These are phyloP conservation scores for Noctuana brunneofusca DNA, from an alignment of 2,888 invertebrate species.

Conservation along the genomic window DNA sequence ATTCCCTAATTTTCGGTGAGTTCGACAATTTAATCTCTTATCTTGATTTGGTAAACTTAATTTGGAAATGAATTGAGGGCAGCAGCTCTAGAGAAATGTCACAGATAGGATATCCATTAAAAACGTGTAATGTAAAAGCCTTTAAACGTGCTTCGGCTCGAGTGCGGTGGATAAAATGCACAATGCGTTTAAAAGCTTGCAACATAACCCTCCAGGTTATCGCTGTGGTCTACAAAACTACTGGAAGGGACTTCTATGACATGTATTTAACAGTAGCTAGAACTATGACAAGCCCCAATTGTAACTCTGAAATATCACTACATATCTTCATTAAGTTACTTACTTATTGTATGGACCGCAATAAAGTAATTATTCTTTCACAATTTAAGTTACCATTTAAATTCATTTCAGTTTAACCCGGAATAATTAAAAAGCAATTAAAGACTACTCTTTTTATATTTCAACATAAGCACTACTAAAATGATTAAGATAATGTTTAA, in stretches of 20 bases:
- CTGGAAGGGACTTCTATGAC: slow-evolving; percentile 7
- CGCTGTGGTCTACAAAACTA: neutral
- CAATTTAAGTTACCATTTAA: too few relatives aligned
- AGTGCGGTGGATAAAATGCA: slow-evolving; percentile 32
- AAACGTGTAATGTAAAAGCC: slow-evolving; percentile 29
- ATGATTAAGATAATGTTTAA: neutral
- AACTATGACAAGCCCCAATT: too few relatives aligned
- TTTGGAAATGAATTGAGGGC: slow-evolving; percentile 12
- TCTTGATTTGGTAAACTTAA: slow-evolving; percentile 31
- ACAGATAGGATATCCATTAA: slow-evolving; percentile 25
- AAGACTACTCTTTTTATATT: too few relatives aligned
- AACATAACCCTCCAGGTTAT: slow-evolving; percentile 19
- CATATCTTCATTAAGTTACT: too few relatives aligned
- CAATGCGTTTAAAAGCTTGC: slow-evolving; percentile 35
- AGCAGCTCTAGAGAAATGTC: slow-evolving; percentile 9
- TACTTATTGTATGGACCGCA: too few relatives aligned
- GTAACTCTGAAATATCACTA: too few relatives aligned
- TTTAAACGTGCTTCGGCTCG: slow-evolving; percentile 28
- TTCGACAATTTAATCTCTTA: slow-evolving; percentile 33
- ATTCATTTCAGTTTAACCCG: too few relatives aligned
- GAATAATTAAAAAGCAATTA: too few relatives aligned
- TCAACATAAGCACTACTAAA: too few relatives aligned
- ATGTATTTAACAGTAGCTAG: neutral
- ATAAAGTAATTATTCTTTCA: too few relatives aligned
- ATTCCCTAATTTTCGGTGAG: slow-evolving; percentile 15